phyloP scores from a whole-genome alignment of 92 coral and sea anemone genomes.

The Muricea muricata region DNA sequence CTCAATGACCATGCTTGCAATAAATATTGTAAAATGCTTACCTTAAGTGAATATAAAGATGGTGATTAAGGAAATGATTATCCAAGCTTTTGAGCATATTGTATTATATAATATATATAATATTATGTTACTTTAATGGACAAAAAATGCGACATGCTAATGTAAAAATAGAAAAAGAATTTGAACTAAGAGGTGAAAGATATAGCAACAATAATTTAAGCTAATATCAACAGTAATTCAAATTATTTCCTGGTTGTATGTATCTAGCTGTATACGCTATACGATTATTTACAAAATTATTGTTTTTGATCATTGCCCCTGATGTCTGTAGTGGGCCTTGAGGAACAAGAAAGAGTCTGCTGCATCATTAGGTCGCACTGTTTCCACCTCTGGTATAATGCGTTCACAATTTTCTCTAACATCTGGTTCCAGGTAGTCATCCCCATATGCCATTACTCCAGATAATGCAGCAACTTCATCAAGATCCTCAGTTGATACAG shows the following conservation, averaged over 20 bases:
- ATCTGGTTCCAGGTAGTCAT: conserved; percentile 51
- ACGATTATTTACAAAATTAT: background rate
- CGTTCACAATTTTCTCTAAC: conserved; percentile 65
- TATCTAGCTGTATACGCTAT: too few species aligned
- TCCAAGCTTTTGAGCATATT: background rate
- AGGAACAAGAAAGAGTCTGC: conserved; percentile 66
- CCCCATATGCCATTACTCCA: conserved; percentile 67
- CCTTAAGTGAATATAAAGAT: background rate
- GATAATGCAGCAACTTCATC: conserved; percentile 62
- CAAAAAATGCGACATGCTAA: too few species aligned
- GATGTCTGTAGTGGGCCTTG: conserved; percentile 53
- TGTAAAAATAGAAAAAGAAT: too few species aligned
- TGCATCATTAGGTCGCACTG: conserved; percentile 61
- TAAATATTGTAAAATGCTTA: conserved; percentile 39
- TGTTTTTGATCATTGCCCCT: background rate
- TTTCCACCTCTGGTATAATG: conserved; percentile 62
- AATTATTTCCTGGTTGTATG: too few species aligned
- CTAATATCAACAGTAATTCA: too few species aligned
- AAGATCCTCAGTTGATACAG: conserved; percentile 47
- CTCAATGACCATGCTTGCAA: conserved; percentile 36
- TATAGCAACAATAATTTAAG: too few species aligned
- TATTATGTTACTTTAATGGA: background rate
- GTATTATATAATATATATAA: background rate
- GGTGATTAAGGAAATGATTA: background rate
- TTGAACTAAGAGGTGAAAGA: too few species aligned